phyloP scores from a whole-genome alignment of 2,888 invertebrate genomes.

The Thera britannica region DNA sequence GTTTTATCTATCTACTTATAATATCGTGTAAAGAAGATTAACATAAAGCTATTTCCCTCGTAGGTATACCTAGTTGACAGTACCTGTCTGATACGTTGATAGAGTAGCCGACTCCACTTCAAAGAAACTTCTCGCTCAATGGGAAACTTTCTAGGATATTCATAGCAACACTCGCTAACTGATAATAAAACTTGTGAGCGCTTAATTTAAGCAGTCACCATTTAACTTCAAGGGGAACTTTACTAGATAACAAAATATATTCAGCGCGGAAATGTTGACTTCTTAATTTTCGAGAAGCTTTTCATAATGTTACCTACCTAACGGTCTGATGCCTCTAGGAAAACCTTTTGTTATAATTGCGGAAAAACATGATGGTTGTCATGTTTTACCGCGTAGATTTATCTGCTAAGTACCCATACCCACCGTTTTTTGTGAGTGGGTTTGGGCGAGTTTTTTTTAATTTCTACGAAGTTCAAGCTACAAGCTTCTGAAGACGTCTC shows the following conservation, averaged over 20 bases:
- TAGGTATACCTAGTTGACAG: constrained; percentile 26
- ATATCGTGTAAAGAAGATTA: background rate
- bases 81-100: constrained; percentile 10
- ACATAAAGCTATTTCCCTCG: background rate
- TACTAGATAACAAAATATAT: constrained; percentile 34
- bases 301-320: constrained; percentile 8
- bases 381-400: constrained; percentile 15
- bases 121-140: constrained; percentile 50
- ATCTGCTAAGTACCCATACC: background rate
- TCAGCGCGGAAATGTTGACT: constrained; percentile 20
- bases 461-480: no score
- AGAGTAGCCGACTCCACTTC: constrained; percentile 34
- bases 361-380: constrained; percentile 3
- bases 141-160: constrained; percentile 63
- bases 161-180: constrained; percentile 66
- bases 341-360: constrained; percentile 14
- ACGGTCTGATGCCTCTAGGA: constrained; percentile 8
- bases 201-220: constrained; percentile 58
- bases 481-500: background rate
- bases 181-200: constrained; percentile 69
- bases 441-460: no score
- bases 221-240: constrained; percentile 47
- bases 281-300: constrained; percentile 10
- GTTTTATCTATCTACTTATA: background rate
- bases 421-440: background rate